Base-by-base conservation (phyloP, 2,797 vertebrate genomes). In the Eremophila alpestris region DNA sequence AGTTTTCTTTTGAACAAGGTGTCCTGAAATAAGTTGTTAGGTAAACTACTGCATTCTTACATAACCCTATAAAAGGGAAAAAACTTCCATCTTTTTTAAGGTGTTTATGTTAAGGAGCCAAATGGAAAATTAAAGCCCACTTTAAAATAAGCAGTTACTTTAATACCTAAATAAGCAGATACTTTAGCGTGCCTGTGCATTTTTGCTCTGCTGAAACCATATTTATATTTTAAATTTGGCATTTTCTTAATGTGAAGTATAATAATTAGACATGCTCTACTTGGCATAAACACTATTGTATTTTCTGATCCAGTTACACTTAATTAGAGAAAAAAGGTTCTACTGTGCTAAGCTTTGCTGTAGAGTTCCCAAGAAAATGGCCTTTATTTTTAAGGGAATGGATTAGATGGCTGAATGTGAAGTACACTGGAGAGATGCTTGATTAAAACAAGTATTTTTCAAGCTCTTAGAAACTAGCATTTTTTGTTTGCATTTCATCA, bases 401-500 rank as follows among this genome's bases (percentile, higher is more conserved):
- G 78, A 82, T 75, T 95, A 87, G 90, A 83, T 94, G 63, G 38
- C 75, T 95, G 13, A 74, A 91, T 92, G 40, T 79, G 83, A 80
- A 76, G 49, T 92, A 73, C 83, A 54, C 73, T 88, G 19, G 71
- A 83, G 55, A 96, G 96, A 96, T 93, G 81, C 77, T 96, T 97
- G 52, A 62, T 62, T 38, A 80, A 78, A 89, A 84, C 84, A 75
- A 73, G 69, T 69, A 34, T 95, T 96, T 95, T 97, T 96, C 94
- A 96, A 95, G 74, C 60, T 78, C 87, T 93, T 52, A 36, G 65
- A 88, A 96, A n/a, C 86, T 85, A 93, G 83, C 34, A 94, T 34
- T 94, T 96, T 92, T 88, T 94, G 62, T 96, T 97, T 94, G 80
- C 87, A 87, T 96, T 97, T 96, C 80, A 79, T 96, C 95, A 94